Evolutionary conservation across 2,888 invertebrate genomes (phyloP).

Genomic region (Chaetogeoica ovagalla): DNA sequence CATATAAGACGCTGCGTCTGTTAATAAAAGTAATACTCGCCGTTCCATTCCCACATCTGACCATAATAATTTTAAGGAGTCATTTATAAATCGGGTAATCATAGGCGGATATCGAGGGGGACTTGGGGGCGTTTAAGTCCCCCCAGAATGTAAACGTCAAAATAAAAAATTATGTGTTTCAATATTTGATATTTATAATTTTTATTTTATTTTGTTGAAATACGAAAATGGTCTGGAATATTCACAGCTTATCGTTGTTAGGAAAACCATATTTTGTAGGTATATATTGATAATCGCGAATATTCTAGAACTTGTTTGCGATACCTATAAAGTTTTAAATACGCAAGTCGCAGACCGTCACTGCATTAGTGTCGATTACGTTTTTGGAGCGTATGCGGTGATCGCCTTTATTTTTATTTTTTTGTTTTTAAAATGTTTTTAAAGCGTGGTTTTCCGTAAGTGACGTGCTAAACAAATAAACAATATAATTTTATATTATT

Average conservation of each 20-base stretch:
- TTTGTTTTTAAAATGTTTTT: background rate
- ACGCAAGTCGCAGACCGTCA: background rate
- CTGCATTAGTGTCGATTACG: conserved; percentile 1
- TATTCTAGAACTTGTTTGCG: background rate
- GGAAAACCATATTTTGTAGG: conserved; percentile 1
- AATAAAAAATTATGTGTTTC: no score
- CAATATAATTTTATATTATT: background rate
- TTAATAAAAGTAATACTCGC: no score
- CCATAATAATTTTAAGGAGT: no score
- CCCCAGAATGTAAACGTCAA: background rate
- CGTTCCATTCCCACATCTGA: no score
- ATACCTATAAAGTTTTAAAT: background rate
- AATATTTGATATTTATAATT: no score
- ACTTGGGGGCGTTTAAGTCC: background rate
- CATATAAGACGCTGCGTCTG: no score
- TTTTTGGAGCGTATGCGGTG: conserved; percentile 3
- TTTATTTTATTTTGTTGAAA: conserved; percentile 3
- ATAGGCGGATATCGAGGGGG: background rate
- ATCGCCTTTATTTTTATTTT: background rate
- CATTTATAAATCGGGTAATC: background rate
- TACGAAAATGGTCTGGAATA: no score
- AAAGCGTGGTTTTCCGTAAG: background rate
- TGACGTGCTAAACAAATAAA: conserved; percentile 1
- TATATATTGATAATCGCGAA: no score
- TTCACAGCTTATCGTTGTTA: background rate